phyloP scores from a whole-genome alignment of 2,113 vertebrate species.

The Pomatostomus ruficeps region DNA sequence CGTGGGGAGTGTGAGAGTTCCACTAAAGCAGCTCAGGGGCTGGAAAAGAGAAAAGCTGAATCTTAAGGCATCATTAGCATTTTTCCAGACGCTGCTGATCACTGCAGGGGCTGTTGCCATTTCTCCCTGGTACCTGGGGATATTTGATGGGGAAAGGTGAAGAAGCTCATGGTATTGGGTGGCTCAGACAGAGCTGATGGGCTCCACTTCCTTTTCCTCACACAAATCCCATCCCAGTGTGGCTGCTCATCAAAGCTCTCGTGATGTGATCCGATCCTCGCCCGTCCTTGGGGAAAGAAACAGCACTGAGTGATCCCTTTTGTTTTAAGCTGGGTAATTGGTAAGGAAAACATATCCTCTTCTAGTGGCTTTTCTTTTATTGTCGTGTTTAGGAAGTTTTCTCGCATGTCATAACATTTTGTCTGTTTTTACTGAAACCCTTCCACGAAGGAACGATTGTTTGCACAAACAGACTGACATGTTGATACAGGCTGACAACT shows the following conservation, averaged over 20 bases:
- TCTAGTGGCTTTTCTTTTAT: slow-evolving; percentile 42
- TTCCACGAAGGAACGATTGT: slow-evolving; percentile 66
- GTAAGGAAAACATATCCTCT: slow-evolving; percentile 49
- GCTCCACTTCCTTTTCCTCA: fast-evolving
- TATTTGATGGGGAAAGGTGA: not conserved
- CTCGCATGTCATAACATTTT: slow-evolving; percentile 71
- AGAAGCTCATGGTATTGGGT: fast-evolving
- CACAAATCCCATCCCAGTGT: not conserved
- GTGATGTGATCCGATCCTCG: fast-evolving
- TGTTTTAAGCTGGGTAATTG: slow-evolving; percentile 21
- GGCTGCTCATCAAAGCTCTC: not conserved
- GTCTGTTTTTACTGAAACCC: slow-evolving; percentile 69
- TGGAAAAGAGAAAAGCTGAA: too few species aligned
- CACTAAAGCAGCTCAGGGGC: too few species aligned
- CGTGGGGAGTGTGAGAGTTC: too few species aligned
- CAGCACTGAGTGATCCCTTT: slow-evolving; percentile 5
- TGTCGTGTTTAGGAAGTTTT: slow-evolving; percentile 45
- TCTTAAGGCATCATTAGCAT: too few species aligned
- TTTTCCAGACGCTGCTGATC: not conserved
- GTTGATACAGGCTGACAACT: slow-evolving; percentile 71
- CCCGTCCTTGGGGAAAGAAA: not conserved
- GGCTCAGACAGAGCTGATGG: not conserved
- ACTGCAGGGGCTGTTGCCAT: not conserved
- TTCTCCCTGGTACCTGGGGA: not conserved
- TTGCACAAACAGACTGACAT: slow-evolving; percentile 68